Evolutionary conservation across 2,888 invertebrate genomes (phyloP), one percentile per base, ranked within the genome.

Genomic region (Flexamia atlantica): DNA sequence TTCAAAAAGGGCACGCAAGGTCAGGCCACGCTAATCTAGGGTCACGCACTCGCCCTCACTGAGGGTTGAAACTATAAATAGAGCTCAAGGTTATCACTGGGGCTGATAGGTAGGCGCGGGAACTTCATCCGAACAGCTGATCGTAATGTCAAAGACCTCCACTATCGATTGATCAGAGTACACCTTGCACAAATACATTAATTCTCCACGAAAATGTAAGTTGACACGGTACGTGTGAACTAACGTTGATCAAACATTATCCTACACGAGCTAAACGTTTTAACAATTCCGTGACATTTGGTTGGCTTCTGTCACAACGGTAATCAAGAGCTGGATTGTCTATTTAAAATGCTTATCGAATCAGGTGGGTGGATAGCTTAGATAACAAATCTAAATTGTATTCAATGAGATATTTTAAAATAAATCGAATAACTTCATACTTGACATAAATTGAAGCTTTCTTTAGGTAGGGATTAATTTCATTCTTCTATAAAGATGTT

Each of bases 241-340:
- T 36, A 36, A 36, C 5, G n/a, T n/a, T n/a, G n/a, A n/a, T n/a
- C n/a, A n/a, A n/a, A n/a, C n/a, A n/a, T n/a, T n/a, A n/a, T n/a
- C n/a, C n/a, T n/a, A 5, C 25, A 23, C 12, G 1, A 53, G 53
- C 23, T 20, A 23, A 20, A 53, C 12, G 28, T 64, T 28, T 64
- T 64, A 64, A 64, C 28, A 64, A 72, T 72, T 72, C 36, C 36
- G 12, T 23, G 40, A n/a, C 72, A 72, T 72, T 72, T 36, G 5
- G 68, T 40, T 72, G 72, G 72, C 72, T 72, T 72, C 72, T 40
- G 40, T 64, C 72, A 72, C 72, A 40, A 72, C 72, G n/a, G 36
- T 2, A 7, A 1, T 72, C 72, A 72, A 72, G 40, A 23, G 72
- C 20, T 30, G 40, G n/a, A 20, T 64, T 64, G 64, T n/a, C 23